Evolutionary conservation across 2,888 invertebrate species (phyloP).

Genomic region (Drosophila falleni): DNA sequence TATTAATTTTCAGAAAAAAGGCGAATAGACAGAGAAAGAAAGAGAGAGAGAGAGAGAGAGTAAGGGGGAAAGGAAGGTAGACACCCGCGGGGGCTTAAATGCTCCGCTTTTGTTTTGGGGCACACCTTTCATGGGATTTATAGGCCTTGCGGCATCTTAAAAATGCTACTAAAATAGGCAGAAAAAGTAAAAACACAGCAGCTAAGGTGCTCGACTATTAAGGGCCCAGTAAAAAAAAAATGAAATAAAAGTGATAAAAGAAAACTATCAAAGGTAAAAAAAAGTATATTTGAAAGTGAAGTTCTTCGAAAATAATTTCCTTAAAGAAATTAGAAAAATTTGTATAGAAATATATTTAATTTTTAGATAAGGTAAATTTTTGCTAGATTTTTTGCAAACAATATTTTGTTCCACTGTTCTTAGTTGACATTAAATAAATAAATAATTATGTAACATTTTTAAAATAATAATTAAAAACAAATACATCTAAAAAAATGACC

Average conservation of each 20-base stretch:
- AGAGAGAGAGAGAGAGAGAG: neutral
- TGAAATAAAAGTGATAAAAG: too few relatives aligned
- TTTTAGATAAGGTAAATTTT: too few relatives aligned
- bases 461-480: too few relatives aligned
- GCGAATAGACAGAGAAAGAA: neutral
- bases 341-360: too few relatives aligned
- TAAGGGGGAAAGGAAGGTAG: neutral
- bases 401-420: too few relatives aligned
- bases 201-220: neutral
- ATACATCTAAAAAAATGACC: too few relatives aligned
- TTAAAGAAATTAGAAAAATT: too few relatives aligned
- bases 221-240: neutral
- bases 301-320: too few relatives aligned
- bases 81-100: conserved; percentile 41
- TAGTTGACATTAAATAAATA: too few relatives aligned
- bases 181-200: neutral
- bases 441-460: too few relatives aligned
- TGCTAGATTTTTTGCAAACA: too few relatives aligned
- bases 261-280: neutral
- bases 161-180: conserved; percentile 52
- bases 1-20: conserved; percentile 25
- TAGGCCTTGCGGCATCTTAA: conserved; percentile 53
- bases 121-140: conserved; percentile 49
- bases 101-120: conserved; percentile 51
- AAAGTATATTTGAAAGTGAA: too few relatives aligned